These are phyloP conservation scores for Anthopleura sola DNA, from an alignment of 64 coral and sea anemone genomes.

Conservation along the genomic window DNA sequence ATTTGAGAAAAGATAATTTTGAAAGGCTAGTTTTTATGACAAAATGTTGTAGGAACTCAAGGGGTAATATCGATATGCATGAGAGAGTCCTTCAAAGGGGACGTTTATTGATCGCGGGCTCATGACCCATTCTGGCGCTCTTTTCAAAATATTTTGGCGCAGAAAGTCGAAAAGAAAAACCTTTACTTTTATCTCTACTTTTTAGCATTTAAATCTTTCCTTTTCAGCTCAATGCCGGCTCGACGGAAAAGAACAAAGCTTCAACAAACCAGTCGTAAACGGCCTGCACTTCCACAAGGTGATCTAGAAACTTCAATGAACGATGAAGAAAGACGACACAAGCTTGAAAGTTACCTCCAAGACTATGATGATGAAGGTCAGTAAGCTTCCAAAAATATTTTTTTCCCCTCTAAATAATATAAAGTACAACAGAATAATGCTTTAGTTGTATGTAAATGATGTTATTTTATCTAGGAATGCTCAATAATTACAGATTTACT, in stretches of 20 bases:
- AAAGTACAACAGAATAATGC: not conserved
- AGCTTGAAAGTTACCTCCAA: conserved; percentile 68
- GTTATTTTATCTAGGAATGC: not conserved
- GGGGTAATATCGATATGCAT: not conserved
- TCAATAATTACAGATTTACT: too few species aligned
- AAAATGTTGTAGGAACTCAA: not conserved
- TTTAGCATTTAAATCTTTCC: not conserved
- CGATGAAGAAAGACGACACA: conserved; percentile 68
- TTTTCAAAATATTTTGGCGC: conserved; percentile 34
- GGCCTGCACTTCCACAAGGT: conserved; percentile 76
- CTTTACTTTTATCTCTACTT: not conserved
- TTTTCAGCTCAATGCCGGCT: conserved; percentile 53
- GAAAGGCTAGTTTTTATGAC: not conserved
- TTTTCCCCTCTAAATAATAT: not conserved
- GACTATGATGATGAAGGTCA: conserved; percentile 86
- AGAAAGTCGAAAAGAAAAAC: not conserved
- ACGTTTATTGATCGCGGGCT: conserved; percentile 10
- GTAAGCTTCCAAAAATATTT: not conserved
- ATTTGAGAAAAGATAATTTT: not conserved
- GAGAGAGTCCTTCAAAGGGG: not conserved
- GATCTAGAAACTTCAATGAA: conserved; percentile 80
- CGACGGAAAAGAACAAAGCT: conserved; percentile 64
- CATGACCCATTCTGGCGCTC: conserved; percentile 26
- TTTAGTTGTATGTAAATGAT: not conserved
- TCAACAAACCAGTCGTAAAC: conserved; percentile 36